phyloP scores from a whole-genome alignment of 1,140 invertebrate species.

The Diachasmimorpha longicaudata region DNA sequence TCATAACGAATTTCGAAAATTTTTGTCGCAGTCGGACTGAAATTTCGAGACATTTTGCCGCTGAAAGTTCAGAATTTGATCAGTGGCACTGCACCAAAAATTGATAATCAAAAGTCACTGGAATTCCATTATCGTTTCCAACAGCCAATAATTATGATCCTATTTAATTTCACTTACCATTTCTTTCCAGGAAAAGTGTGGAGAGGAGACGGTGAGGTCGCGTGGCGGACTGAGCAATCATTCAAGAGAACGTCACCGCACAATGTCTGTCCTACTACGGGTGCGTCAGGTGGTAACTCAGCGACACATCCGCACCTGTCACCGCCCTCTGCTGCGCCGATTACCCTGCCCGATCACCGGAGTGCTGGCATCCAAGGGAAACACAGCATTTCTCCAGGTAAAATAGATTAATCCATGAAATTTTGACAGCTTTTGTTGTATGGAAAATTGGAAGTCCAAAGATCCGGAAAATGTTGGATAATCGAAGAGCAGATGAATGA shows the following conservation, averaged over 20 bases:
- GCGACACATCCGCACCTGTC: conserved; percentile 55
- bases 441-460: too few species aligned
- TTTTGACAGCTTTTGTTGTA: not conserved
- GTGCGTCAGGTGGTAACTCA: conserved; percentile 46
- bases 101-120: too few species aligned
- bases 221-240: conserved; percentile 54
- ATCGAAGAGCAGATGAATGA: too few species aligned
- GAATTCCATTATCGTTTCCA: too few species aligned
- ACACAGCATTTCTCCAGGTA: conserved; percentile 55
- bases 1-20: too few species aligned
- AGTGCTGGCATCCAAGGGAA: conserved; percentile 53
- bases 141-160: too few species aligned
- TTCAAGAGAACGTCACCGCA: conserved; percentile 55
- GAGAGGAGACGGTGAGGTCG: conserved; percentile 55
- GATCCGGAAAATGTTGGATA: too few species aligned
- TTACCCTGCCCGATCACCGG: conserved; percentile 54
- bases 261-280: conserved; percentile 46
- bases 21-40: too few species aligned
- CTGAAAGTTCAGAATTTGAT: too few species aligned
- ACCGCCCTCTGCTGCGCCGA: conserved; percentile 51
- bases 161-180: not conserved
- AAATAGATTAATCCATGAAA: conserved; percentile 25
- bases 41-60: too few species aligned
- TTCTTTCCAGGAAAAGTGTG: conserved; percentile 55
- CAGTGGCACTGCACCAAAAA: too few species aligned